These are phyloP conservation scores for Grammomys dolichurus DNA, from an alignment of 2,113 vertebrate genomes.

Conservation along the genomic window DNA sequence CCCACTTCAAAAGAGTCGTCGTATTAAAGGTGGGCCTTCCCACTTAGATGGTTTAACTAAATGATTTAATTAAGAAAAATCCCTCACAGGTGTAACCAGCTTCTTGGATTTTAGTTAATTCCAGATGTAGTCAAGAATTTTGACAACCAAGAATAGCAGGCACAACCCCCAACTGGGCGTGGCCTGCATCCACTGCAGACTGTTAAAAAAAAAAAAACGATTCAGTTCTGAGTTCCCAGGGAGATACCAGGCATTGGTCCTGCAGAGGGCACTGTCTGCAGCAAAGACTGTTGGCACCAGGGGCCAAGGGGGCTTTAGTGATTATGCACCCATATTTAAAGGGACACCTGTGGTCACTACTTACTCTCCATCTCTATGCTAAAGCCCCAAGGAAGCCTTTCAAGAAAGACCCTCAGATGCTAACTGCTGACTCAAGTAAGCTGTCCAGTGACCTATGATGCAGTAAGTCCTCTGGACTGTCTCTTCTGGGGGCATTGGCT, in stretches of 20 bases:
- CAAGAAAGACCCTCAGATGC: background rate
- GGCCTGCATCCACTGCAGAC: background rate
- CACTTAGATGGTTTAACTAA: background rate
- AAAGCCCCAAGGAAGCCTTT: background rate
- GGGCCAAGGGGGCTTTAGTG: background rate
- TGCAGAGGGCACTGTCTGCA: background rate
- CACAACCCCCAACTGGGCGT: background rate
- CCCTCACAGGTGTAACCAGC: background rate
- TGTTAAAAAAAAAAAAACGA: background rate
- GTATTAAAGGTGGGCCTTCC: background rate
- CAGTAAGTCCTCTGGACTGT: too few species aligned
- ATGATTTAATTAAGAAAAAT: background rate
- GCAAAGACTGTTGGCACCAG: background rate
- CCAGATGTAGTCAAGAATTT: background rate
- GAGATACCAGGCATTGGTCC: background rate
- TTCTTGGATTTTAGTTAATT: background rate
- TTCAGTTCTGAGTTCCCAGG: background rate
- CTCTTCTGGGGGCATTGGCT: background rate
- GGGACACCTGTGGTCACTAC: background rate
- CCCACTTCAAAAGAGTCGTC: background rate
- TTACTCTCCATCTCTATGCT: background rate
- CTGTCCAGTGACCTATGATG: fast-evolving
- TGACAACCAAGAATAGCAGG: background rate
- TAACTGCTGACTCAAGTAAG: background rate
- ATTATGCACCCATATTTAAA: background rate